Percentiles rank a stretch among this genome's conserved stretches.
Evolutionary conservation across 1,140 invertebrate species (phyloP).

Genomic region (Macrobrachium rosenbergii): DNA sequence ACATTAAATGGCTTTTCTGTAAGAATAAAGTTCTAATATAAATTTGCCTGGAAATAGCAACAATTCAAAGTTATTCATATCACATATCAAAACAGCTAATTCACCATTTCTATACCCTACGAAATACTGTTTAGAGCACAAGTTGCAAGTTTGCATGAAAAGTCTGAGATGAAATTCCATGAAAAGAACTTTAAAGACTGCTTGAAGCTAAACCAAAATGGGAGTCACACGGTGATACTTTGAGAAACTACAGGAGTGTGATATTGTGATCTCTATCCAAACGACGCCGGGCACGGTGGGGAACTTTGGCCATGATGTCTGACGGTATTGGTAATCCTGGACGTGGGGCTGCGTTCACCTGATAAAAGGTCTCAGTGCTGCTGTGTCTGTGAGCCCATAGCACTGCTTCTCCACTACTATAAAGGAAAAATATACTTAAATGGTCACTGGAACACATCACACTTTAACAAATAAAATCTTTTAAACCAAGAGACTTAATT

Average conservation of each 20-base stretch:
- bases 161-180: no score
- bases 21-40: no score
- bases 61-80: no score
- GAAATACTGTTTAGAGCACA: no score
- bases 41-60: no score
- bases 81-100: no score
- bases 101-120: no score
- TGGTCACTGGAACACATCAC: background rate
- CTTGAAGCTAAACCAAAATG: background rate
- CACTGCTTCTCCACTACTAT: conserved; percentile 44
- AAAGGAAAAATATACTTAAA: background rate
- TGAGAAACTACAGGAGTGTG: conserved; percentile 43
- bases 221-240: background rate
- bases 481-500: no score
- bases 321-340: conserved; percentile 54
- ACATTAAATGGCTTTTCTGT: no score
- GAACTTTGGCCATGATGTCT: conserved; percentile 57
- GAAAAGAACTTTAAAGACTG: no score
- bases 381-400: conserved; percentile 55
- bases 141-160: no score
- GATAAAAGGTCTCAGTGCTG: conserved; percentile 54
- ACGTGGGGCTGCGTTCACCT: conserved; percentile 44
- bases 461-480: no score
- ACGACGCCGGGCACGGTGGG: conserved; percentile 47
- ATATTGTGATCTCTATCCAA: conserved; percentile 57